Percentiles rank a stretch among this genome's conserved stretches.
phyloP scores from a whole-genome alignment of 2,797 vertebrate genomes.

The Lepidocolaptes lacrymiger region DNA sequence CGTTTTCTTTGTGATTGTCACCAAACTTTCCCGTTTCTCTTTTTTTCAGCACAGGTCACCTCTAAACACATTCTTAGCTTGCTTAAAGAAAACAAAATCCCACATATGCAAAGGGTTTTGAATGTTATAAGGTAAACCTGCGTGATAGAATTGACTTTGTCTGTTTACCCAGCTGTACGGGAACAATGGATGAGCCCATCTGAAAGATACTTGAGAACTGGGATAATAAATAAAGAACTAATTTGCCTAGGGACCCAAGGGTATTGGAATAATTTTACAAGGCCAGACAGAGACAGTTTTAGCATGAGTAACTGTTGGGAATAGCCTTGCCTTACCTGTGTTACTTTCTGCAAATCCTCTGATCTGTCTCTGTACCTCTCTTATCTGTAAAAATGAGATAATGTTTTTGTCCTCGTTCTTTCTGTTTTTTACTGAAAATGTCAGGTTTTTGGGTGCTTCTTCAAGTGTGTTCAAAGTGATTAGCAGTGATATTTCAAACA shows the following conservation, averaged over 20 bases:
- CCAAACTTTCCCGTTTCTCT: background rate
- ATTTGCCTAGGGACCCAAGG: conserved; percentile 46
- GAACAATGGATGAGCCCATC: conserved; percentile 33
- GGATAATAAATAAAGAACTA: conserved; percentile 65
- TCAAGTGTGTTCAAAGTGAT: background rate
- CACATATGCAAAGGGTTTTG: background rate
- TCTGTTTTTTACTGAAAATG: background rate
- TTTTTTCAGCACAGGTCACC: background rate
- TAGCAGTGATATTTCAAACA: background rate
- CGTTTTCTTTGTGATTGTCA: background rate
- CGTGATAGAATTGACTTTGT: conserved; percentile 26
- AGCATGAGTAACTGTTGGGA: conserved; percentile 15
- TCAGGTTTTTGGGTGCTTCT: background rate
- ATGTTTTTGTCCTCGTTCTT: conserved; percentile 26
- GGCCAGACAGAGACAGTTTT: conserved; percentile 9
- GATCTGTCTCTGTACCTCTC: background rate
- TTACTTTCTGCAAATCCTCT: background rate
- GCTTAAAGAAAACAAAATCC: background rate
- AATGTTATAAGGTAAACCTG: conserved; percentile 22
- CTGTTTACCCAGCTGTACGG: conserved; percentile 58
- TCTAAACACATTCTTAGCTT: conserved; percentile 2
- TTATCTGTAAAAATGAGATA: conserved; percentile 16
- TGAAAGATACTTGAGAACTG: conserved; percentile 54
- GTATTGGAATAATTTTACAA: conserved; percentile 46
- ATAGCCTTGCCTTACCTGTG: conserved; percentile 25